phyloP scores from a whole-genome alignment of 1,140 invertebrate genomes.

The Pseudomyrmex gracilis region DNA sequence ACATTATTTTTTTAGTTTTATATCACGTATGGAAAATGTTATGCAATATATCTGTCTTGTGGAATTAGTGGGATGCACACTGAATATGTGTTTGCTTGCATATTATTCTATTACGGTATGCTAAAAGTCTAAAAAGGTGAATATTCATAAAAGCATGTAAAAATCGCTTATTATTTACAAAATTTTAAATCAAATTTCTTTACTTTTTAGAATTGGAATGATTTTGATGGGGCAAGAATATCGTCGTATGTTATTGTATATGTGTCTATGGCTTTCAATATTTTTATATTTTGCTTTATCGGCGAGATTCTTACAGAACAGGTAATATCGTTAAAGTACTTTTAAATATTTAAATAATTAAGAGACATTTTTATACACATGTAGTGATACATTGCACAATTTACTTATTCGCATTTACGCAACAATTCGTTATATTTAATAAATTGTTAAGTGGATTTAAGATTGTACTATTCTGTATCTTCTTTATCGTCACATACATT shows the following conservation, averaged over 20 bases:
- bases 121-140: slow-evolving; percentile 54
- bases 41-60: slow-evolving; percentile 74
- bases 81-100: slow-evolving; percentile 75
- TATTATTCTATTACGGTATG: slow-evolving; percentile 78
- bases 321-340: slow-evolving; percentile 62
- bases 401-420: background rate
- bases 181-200: slow-evolving; percentile 8
- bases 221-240: slow-evolving; percentile 41
- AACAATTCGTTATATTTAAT: background rate
- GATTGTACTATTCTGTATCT: no score
- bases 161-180: slow-evolving; percentile 8
- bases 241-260: slow-evolving; percentile 56
- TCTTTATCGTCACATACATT: background rate
- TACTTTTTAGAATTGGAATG: slow-evolving; percentile 72
- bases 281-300: slow-evolving; percentile 77
- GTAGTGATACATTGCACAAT: background rate
- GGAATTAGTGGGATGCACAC: slow-evolving; percentile 74
- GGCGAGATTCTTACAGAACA: slow-evolving; percentile 73
- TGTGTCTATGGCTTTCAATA: slow-evolving; percentile 71
- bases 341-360: background rate
- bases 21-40: slow-evolving; percentile 67
- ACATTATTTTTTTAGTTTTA: slow-evolving; percentile 68
- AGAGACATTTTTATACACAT: background rate
- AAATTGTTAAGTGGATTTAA: background rate
- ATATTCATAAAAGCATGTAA: slow-evolving; percentile 17